Conservation (phyloP, 2,113 vertebrate species). For the Capricornis sumatraensis region DNA sequence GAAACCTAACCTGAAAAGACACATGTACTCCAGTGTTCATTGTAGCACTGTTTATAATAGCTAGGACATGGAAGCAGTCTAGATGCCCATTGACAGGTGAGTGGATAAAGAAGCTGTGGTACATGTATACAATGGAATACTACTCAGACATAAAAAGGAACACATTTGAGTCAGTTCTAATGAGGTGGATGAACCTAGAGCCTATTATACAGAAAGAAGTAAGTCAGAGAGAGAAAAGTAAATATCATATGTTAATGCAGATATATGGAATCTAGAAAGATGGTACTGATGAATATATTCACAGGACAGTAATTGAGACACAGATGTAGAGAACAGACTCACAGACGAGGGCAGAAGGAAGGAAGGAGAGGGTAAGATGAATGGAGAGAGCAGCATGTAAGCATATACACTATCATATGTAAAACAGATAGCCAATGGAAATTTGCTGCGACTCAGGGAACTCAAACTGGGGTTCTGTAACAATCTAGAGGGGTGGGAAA, state of each 20-base stretch:
- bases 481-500: not conserved
- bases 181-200: not conserved
- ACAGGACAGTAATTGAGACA: not conserved
- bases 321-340: not conserved
- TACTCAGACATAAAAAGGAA: not conserved
- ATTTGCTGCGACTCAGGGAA: not conserved
- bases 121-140: not conserved
- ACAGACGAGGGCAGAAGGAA: fast-evolving
- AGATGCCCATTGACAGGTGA: not conserved
- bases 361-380: not conserved
- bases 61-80: not conserved
- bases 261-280: not conserved
- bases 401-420: not conserved
- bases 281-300: not conserved
- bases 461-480: not conserved
- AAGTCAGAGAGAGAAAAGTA: not conserved
- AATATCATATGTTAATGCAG: not conserved
- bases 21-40: not conserved
- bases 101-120: not conserved
- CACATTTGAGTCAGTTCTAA: not conserved
- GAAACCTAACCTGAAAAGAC: not conserved
- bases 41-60: not conserved
- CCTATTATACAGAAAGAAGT: not conserved
- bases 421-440: not conserved
- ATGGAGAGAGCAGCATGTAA: not conserved